Evolutionary conservation across 64 coral and sea anemone species (phyloP), one percentile per base, ranked within the genome.

Genomic region (Porites australiensis): DNA sequence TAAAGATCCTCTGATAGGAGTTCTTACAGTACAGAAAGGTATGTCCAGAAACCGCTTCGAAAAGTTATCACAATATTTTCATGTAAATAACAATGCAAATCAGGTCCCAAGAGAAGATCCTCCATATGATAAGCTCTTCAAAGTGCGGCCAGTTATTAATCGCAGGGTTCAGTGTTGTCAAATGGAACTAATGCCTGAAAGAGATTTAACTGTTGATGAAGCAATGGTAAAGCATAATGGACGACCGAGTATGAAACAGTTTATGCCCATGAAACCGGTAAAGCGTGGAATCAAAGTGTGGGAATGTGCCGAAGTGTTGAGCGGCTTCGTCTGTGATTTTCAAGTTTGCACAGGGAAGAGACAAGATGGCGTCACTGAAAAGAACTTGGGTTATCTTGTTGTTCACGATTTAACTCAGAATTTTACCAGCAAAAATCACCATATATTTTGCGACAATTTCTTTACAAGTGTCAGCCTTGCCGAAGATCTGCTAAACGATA

Each of bases 271-370:
- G 62, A 93, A 93, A 55, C 83, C 83, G 15, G 44, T 88, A 46
- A 93, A 93, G 70, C 67, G 64, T 54, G 84, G 84, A 46, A 93
- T 93, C 3, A 88, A 93, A 75, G 83, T 93, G 27, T 93, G 91
- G 84, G 83, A 68, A 8, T 80, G 83, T 20, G 67, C 75, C 5
- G 76, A 93, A 66, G 51, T 64, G 44, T 70, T 62, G 27, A 74
- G 87, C 58, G 50, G 91, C 54, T 93, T 72, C 58, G 75, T 88
- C 44, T 82, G 58, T 13, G 60, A 93, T 2, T 77, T 94, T 13
- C 92, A 94, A 74, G 86, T 89, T 59, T 94, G 83, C 77, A 89
- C 46, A 2, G 77, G 79, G 19, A 77, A 94, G 74, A 44, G 83
- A 77, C 78, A 89, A 83, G 58, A 88, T 88, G 77, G 86, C 77